Evolutionary conservation across 2,888 invertebrate genomes (phyloP).

Genomic region (Invenusta paracnida): DNA sequence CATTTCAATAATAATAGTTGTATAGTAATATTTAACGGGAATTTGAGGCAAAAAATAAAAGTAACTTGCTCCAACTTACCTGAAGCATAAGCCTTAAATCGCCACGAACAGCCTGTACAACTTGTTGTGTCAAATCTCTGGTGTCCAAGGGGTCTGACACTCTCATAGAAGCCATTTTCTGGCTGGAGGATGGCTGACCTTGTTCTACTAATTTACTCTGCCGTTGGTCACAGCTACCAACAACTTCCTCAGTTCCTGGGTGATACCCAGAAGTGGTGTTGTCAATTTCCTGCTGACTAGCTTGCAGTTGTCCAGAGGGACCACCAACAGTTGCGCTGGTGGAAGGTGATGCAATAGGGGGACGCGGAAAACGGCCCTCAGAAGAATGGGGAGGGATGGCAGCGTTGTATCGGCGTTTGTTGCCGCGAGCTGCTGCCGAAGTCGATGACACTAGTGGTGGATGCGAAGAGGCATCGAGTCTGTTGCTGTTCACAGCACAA

Average conservation of each 20-base stretch:
- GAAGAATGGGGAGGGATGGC: neutral
- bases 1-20: too few relatives aligned
- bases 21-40: too few relatives aligned
- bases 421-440: neutral
- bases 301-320: neutral
- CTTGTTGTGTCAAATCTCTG: constrained; percentile 9
- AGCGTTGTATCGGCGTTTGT: neutral
- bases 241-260: neutral
- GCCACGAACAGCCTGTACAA: neutral
- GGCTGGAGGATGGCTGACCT: neutral
- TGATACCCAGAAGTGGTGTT: neutral
- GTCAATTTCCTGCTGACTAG: neutral
- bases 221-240: neutral
- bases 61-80: neutral
- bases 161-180: neutral
- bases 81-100: neutral
- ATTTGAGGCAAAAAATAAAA: neutral
- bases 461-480: neutral
- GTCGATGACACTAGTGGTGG: neutral
- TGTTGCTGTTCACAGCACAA: too few relatives aligned
- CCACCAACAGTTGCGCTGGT: neutral
- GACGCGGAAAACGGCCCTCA: neutral
- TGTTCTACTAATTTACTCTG: neutral
- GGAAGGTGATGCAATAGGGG: neutral
- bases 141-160: neutral